Evolutionary conservation across 2,888 invertebrate species (phyloP).

Genomic region (Apamea epomidion): DNA sequence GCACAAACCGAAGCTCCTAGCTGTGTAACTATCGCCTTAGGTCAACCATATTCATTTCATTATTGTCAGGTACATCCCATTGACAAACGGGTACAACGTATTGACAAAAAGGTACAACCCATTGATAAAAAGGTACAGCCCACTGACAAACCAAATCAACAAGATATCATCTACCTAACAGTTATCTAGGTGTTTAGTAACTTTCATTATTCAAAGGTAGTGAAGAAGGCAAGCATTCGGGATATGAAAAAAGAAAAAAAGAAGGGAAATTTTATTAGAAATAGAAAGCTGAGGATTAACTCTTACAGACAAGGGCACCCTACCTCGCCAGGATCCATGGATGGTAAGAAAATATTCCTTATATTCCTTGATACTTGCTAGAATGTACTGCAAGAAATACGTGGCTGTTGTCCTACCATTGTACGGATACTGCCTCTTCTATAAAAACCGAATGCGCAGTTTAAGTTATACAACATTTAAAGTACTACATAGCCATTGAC

Average conservation of each 20-base stretch:
- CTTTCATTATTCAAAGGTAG: constrained; percentile 70
- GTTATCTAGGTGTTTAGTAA: constrained; percentile 53
- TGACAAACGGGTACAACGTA: constrained; percentile 5
- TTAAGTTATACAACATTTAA: not conserved
- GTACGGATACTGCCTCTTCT: not conserved
- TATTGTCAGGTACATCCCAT: constrained; percentile 26
- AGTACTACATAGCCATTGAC: not conserved
- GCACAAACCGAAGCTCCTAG: not conserved
- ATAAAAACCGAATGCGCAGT: not conserved
- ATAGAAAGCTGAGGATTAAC: constrained; percentile 14
- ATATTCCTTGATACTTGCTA: not conserved
- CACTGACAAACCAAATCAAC: not conserved
- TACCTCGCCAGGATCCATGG: not conserved
- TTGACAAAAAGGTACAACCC: not conserved
- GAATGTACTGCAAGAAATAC: not conserved
- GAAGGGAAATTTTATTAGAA: constrained; percentile 6
- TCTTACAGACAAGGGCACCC: not conserved
- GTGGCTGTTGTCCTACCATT: too few species aligned
- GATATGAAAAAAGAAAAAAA: not conserved
- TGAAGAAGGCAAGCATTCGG: constrained; percentile 36
- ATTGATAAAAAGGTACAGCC: not conserved
- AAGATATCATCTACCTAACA: constrained; percentile 4
- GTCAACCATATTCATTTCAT: constrained; percentile 27
- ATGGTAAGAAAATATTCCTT: constrained; percentile 21
- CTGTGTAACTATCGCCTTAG: not conserved